Evolutionary conservation across 2,113 vertebrate genomes (phyloP).

Genomic region (Halcyon senegalensis): DNA sequence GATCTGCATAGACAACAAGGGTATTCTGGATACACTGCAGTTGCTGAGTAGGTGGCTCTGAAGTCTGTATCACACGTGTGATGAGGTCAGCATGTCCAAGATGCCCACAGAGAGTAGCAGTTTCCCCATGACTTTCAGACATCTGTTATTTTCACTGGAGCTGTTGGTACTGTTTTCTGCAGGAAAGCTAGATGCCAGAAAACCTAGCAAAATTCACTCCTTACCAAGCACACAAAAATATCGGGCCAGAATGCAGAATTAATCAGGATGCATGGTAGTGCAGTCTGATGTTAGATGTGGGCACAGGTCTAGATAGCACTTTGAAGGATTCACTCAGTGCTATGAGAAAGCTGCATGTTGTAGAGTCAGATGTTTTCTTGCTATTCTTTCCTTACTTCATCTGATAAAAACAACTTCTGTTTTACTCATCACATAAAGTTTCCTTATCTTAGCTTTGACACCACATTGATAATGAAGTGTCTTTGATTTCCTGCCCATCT

Average conservation of each 20-base stretch:
- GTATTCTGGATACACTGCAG: not conserved
- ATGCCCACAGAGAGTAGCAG: not conserved
- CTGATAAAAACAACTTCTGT: not conserved
- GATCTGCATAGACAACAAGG: not conserved
- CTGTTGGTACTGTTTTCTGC: not conserved
- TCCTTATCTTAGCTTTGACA: not conserved
- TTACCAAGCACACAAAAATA: not conserved
- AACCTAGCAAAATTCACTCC: not conserved
- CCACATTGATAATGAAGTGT: not conserved
- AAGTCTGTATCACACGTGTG: not conserved
- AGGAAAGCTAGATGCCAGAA: not conserved
- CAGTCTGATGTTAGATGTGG: not conserved
- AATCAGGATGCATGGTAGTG: not conserved
- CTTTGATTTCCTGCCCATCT: not conserved
- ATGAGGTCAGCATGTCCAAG: not conserved
- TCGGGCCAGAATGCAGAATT: not conserved
- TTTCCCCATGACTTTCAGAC: not conserved
- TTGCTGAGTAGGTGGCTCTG: not conserved
- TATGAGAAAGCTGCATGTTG: not conserved
- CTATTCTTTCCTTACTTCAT: not conserved
- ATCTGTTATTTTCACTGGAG: slow-evolving; percentile 11
- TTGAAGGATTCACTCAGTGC: not conserved
- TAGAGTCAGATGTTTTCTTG: not conserved
- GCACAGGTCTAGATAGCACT: not conserved
- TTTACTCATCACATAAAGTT: not conserved